Conservation (phyloP, 2,797 vertebrate genomes). For the Microctenopoma stevenorrisi region DNA sequence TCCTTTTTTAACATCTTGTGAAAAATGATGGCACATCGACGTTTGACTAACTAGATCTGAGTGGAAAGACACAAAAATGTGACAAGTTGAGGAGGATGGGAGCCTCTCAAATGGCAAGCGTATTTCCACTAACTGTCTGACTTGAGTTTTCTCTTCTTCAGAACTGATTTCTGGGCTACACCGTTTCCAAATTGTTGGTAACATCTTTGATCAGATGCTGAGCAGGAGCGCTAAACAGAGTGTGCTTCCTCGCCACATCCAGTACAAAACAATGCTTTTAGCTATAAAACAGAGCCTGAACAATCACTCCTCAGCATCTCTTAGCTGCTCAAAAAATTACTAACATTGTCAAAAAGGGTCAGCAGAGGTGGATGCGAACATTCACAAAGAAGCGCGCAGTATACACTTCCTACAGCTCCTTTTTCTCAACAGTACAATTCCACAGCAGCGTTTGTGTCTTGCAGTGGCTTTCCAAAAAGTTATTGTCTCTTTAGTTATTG, state of each 20-base stretch:
- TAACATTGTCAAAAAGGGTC: slow-evolving; percentile 65
- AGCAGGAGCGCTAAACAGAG: slow-evolving; percentile 54
- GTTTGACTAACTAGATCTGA: slow-evolving; percentile 33
- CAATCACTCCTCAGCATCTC: slow-evolving; percentile 51
- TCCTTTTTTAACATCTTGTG: slow-evolving; percentile 30
- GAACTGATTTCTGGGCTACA: slow-evolving; percentile 47
- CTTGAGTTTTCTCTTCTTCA: slow-evolving; percentile 27
- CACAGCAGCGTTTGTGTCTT: slow-evolving; percentile 38
- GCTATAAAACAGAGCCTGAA: slow-evolving; percentile 54
- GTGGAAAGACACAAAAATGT: slow-evolving; percentile 31
- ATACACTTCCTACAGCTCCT: slow-evolving; percentile 46
- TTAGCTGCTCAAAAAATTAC: slow-evolving; percentile 61
- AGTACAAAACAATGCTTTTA: slow-evolving; percentile 48
- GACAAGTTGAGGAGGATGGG: slow-evolving; percentile 11
- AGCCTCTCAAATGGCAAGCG: slow-evolving; percentile 35
- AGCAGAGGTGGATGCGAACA: slow-evolving; percentile 65
- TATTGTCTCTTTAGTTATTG: slow-evolving; percentile 52
- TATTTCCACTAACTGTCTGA: slow-evolving; percentile 11
- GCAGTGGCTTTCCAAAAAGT: slow-evolving; percentile 57
- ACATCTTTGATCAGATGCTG: slow-evolving; percentile 42
- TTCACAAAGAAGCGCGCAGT: slow-evolving; percentile 60
- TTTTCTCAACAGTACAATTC: slow-evolving; percentile 24
- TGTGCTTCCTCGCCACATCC: slow-evolving; percentile 36
- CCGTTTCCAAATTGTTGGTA: slow-evolving; percentile 52
- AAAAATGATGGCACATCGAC: slow-evolving; percentile 56